Percentiles rank a stretch among this genome's conserved stretches.
phyloP scores from a whole-genome alignment of 2,797 vertebrate species.

The Sebastes steindachneri region DNA sequence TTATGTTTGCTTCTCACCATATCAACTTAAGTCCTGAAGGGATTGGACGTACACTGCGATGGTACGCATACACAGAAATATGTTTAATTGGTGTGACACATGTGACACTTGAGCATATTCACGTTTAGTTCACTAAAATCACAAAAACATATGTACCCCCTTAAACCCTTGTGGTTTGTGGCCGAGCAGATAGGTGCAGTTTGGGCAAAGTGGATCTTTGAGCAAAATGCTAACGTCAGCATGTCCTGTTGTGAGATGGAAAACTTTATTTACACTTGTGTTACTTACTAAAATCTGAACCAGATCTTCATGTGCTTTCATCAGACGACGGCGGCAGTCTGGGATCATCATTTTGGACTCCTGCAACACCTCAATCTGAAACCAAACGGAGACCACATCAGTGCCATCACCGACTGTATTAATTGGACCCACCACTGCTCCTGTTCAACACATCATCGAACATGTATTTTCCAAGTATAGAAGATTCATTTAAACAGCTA shows the following conservation, averaged over 20 bases:
- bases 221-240: too few relatives aligned
- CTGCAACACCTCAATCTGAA: conserved; percentile 92
- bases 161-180: not conserved
- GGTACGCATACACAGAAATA: not conserved
- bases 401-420: not conserved
- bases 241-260: not conserved
- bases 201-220: not conserved
- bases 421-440: not conserved
- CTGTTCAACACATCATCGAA: conserved; percentile 4
- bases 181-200: not conserved
- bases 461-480: conserved; percentile 13
- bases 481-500: conserved; percentile 17
- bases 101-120: not conserved
- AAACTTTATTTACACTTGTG: not conserved
- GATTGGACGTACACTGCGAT: not conserved
- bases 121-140: not conserved
- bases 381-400: conserved; percentile 50
- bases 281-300: conserved; percentile 89
- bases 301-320: conserved; percentile 88
- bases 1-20: conserved; percentile 44
- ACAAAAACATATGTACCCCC: not conserved
- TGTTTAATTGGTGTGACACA: not conserved
- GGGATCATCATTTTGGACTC: conserved; percentile 97
- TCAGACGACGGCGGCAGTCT: conserved; percentile 92
- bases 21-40: conserved; percentile 23